phyloP scores from a whole-genome alignment of 2,888 invertebrate species.

The Habroteleia sp. region DNA sequence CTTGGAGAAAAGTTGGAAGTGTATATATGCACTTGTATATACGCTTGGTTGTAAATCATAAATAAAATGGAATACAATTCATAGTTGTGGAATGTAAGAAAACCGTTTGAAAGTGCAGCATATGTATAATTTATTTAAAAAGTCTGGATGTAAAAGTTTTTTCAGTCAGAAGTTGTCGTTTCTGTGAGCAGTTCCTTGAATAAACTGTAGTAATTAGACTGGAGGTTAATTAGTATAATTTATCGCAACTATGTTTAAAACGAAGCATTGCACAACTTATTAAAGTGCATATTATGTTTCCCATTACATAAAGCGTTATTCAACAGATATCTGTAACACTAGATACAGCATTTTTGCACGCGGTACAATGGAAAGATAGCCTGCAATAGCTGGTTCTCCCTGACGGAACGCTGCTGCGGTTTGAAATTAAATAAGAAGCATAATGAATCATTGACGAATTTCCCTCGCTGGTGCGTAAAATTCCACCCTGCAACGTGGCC shows the following conservation, averaged over 20 bases:
- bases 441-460: conserved; percentile 12
- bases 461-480: neutral
- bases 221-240: conserved; percentile 31
- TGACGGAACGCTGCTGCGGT: conserved; percentile 6
- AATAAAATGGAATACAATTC: no score
- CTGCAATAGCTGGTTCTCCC: conserved; percentile 2
- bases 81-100: no score
- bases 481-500: conserved; percentile 2
- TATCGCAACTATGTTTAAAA: conserved; percentile 19
- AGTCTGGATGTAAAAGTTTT: no score
- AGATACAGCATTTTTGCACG: conserved; percentile 32
- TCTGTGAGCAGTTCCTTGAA: no score
- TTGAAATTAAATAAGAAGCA: conserved; percentile 12
- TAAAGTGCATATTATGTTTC: conserved; percentile 47
- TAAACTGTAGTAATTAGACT: conserved; percentile 21
- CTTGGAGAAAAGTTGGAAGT: no score
- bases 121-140: no score
- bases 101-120: no score
- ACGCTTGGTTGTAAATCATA: no score
- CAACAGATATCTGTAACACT: conserved; percentile 48
- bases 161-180: no score
- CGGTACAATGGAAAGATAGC: conserved; percentile 26
- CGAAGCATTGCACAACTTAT: conserved; percentile 31
- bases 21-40: no score
- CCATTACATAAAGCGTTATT: conserved; percentile 48